phyloP scores from a whole-genome alignment of 37 sponge, comb jelly and placozoan genomes.

The Agelas oroides region DNA sequence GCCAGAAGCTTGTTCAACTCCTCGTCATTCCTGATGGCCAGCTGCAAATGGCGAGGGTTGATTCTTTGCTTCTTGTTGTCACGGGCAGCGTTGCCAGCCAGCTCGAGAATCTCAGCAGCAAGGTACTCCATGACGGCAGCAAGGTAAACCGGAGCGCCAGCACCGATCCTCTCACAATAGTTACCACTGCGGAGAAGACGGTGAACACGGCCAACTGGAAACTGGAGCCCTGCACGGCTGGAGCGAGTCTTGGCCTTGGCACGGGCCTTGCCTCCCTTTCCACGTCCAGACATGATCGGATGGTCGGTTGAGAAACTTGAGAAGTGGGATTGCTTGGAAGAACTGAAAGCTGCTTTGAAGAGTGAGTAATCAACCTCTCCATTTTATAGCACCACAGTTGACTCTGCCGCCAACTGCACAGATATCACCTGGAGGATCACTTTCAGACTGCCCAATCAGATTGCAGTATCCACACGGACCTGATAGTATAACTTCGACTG shows the following conservation, averaged over 20 bases:
- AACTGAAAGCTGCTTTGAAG: too few relatives aligned
- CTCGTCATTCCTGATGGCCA: slow-evolving; percentile 96
- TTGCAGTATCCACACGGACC: background rate
- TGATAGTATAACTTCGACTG: background rate
- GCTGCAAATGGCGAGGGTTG: slow-evolving; percentile 98
- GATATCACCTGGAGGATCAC: slow-evolving; percentile 13
- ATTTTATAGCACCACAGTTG: too few relatives aligned
- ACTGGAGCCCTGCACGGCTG: slow-evolving; percentile 94
- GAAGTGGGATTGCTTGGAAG: too few relatives aligned
- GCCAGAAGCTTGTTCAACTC: slow-evolving; percentile 95
- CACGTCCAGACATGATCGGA: slow-evolving; percentile 93
- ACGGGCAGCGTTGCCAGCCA: slow-evolving; percentile 99
- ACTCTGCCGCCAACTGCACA: background rate
- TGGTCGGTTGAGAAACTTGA: background rate
- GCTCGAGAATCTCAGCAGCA: slow-evolving; percentile 95
- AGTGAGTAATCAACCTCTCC: too few relatives aligned
- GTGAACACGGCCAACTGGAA: slow-evolving; percentile 97
- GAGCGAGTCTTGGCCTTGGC: slow-evolving; percentile 94
- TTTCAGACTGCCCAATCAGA: slow-evolving; percentile 34
- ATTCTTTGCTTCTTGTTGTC: slow-evolving; percentile 99
- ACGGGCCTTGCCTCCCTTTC: slow-evolving; percentile 94
- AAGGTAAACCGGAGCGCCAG: slow-evolving; percentile 97
- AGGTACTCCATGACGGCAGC: slow-evolving; percentile 98
- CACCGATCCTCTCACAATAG: slow-evolving; percentile 91
- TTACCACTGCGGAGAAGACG: slow-evolving; percentile 88